These are phyloP conservation scores for Galeopterus variegatus DNA, from an alignment of 2,113 vertebrate species.

Conservation along the genomic window DNA sequence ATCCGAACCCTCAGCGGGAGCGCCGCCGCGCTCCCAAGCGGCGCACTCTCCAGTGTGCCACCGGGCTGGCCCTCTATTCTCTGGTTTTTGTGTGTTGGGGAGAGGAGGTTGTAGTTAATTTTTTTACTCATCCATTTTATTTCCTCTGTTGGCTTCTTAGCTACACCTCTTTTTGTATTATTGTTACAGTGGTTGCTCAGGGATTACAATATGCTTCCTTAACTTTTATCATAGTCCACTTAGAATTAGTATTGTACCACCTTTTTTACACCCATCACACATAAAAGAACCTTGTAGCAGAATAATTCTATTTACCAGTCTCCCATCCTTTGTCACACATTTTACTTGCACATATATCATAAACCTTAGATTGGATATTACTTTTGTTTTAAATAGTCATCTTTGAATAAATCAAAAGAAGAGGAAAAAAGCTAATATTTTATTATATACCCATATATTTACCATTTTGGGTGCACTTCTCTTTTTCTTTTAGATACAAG, in stretches of 20 bases:
- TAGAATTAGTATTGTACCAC: background rate
- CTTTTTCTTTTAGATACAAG: background rate
- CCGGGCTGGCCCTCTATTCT: too few relatives aligned
- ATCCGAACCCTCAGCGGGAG: too few relatives aligned
- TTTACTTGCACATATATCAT: background rate
- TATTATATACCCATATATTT: background rate
- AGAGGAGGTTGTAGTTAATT: background rate
- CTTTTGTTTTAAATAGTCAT: background rate
- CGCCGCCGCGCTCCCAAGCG: too few relatives aligned
- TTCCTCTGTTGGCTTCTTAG: background rate
- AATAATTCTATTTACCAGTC: background rate
- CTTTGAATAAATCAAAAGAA: background rate
- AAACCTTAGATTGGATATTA: background rate
- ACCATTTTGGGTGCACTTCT: background rate
- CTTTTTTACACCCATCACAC: background rate
- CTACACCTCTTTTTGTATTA: background rate
- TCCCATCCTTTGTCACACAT: background rate
- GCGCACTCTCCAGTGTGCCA: too few relatives aligned
- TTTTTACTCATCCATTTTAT: background rate
- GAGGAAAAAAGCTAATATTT: background rate
- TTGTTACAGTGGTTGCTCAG: background rate
- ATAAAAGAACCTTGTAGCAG: background rate
- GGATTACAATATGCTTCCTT: background rate
- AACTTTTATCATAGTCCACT: background rate
- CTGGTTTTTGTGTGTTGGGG: too few relatives aligned